Percentiles rank a stretch among this genome's conserved stretches.
phyloP scores from a whole-genome alignment of 2,888 invertebrate species.

The Cheilosia vulpina region DNA sequence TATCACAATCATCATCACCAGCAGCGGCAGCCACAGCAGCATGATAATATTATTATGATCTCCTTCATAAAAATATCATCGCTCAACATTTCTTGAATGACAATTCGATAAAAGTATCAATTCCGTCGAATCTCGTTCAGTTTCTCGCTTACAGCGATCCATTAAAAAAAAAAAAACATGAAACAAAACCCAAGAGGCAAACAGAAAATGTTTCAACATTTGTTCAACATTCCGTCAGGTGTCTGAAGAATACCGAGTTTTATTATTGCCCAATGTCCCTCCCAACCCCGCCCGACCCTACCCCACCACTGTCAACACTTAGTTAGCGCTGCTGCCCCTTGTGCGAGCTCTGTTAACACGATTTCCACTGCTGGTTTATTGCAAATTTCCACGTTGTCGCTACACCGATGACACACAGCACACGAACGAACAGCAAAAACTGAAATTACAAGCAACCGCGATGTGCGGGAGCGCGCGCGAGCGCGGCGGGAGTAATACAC shows the following conservation, averaged over 20 bases:
- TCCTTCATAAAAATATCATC: slow-evolving; percentile 72
- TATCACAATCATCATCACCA: slow-evolving; percentile 25
- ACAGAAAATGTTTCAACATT: slow-evolving; percentile 33
- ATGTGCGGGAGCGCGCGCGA: not conserved
- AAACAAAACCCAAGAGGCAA: not conserved
- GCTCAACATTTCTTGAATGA: slow-evolving; percentile 62
- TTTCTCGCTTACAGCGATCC: slow-evolving; percentile 6
- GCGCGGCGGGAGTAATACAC: slow-evolving; percentile 41
- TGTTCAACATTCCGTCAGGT: slow-evolving; percentile 73
- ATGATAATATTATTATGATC: slow-evolving; percentile 71
- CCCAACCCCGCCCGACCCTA: not conserved
- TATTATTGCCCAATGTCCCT: slow-evolving; percentile 5
- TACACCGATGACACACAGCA: slow-evolving; percentile 38
- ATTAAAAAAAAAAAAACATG: not conserved
- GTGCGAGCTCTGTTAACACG: slow-evolving; percentile 33
- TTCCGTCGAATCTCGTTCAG: slow-evolving; percentile 21
- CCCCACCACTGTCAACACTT: slow-evolving; percentile 28
- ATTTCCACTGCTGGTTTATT: slow-evolving; percentile 38
- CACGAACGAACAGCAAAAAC: slow-evolving; percentile 23
- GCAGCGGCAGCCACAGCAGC: slow-evolving; percentile 19
- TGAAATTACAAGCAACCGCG: not conserved
- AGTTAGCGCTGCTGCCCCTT: slow-evolving; percentile 1
- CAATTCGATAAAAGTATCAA: slow-evolving; percentile 48
- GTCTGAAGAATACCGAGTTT: slow-evolving; percentile 57
- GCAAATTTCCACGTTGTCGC: slow-evolving; percentile 52